phyloP scores from a whole-genome alignment of 2,113 vertebrate genomes.

The Hassar affinis region DNA sequence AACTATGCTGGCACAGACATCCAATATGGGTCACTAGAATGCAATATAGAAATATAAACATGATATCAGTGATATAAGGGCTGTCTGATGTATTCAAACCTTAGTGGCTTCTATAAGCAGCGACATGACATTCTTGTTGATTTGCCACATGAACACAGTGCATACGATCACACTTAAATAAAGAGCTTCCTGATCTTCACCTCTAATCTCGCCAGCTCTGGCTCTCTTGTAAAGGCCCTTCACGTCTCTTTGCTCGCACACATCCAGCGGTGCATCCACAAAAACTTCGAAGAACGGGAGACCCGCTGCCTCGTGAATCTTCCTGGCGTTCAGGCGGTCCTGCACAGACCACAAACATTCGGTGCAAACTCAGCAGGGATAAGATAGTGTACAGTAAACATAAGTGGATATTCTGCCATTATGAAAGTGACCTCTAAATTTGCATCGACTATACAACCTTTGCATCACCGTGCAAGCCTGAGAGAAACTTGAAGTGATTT shows the following conservation, averaged over 20 bases:
- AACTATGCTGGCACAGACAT: not conserved
- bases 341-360: slow-evolving; percentile 50
- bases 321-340: slow-evolving; percentile 94
- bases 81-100: not conserved
- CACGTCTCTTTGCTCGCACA: slow-evolving; percentile 95
- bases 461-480: not conserved
- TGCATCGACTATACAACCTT: not conserved
- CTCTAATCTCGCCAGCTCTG: slow-evolving; percentile 95
- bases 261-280: slow-evolving; percentile 92
- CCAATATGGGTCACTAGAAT: not conserved
- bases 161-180: too few species aligned
- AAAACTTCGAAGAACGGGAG: slow-evolving; percentile 98
- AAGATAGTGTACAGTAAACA: not conserved
- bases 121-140: not conserved
- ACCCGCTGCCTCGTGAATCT: slow-evolving; percentile 89
- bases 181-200: slow-evolving; percentile 59
- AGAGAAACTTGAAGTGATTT: not conserved
- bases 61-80: not conserved
- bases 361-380: not conserved
- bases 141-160: not conserved
- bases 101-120: not conserved
- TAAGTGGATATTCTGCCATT: not conserved
- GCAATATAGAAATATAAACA: not conserved
- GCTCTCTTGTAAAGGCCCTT: slow-evolving; percentile 98
- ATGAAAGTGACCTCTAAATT: not conserved